Evolutionary conservation across 2,797 vertebrate species (phyloP).

Genomic region (Perdix hodgsoniae): DNA sequence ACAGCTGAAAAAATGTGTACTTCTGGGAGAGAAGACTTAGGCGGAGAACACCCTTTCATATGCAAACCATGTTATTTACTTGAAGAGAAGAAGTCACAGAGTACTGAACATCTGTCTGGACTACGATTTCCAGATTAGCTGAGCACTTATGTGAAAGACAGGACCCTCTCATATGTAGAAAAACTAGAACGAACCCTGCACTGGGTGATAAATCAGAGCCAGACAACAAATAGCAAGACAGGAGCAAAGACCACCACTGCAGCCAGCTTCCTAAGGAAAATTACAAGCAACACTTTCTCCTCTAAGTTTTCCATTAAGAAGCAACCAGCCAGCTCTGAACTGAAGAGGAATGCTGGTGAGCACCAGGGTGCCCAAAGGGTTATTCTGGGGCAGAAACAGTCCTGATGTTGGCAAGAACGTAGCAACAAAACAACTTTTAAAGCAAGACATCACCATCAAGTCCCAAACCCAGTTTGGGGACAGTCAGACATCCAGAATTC

Average conservation of each 20-base stretch:
- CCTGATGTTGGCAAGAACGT: not conserved
- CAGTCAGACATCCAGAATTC: not conserved
- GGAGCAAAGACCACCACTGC: not conserved
- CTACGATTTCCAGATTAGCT: not conserved
- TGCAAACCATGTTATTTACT: not conserved
- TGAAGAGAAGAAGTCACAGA: not conserved
- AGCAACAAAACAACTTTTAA: not conserved
- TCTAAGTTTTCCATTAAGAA: not conserved
- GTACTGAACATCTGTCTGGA: not conserved
- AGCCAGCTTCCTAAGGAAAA: not conserved
- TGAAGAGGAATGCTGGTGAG: not conserved
- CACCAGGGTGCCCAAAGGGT: not conserved
- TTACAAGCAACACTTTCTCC: not conserved
- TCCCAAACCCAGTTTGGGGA: not conserved
- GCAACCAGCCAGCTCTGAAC: not conserved
- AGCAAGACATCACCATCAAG: not conserved
- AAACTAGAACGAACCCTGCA: not conserved
- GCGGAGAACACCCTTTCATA: constrained; percentile 1
- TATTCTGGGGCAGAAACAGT: not conserved
- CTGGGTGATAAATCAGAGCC: not conserved
- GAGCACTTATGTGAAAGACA: not conserved
- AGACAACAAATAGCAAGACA: rapidly evolving
- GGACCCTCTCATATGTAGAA: not conserved
- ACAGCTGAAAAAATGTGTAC: not conserved
- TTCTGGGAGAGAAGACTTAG: not conserved